Percentiles rank a stretch among this genome's conserved stretches.
Conservation (phyloP, 2,888 invertebrate species). For the Eledona agricola region DNA sequence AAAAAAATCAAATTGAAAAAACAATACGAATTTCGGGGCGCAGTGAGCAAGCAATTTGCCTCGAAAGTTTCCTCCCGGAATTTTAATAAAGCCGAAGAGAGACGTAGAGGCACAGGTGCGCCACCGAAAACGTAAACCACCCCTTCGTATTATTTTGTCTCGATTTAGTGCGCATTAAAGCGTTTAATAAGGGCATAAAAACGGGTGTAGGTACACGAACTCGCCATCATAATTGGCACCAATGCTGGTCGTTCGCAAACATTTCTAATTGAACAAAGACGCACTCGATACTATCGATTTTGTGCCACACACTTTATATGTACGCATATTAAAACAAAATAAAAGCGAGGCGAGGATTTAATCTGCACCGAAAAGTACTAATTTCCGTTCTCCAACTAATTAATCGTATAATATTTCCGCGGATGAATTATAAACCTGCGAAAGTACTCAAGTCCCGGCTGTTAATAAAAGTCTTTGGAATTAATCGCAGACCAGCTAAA, state of each 20-base stretch:
- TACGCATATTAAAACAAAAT: too few relatives aligned
- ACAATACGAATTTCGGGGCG: constrained; percentile 48
- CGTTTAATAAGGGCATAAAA: neutral
- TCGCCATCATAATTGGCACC: neutral
- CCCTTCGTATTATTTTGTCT: neutral
- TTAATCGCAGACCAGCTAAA: too few relatives aligned
- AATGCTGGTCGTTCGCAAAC: constrained; percentile 2
- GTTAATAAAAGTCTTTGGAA: constrained; percentile 2
- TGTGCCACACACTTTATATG: too few relatives aligned
- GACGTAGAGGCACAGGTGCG: constrained; percentile 2
- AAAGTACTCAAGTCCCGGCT: neutral
- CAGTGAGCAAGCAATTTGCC: constrained; percentile 46
- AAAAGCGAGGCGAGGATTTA: too few relatives aligned
- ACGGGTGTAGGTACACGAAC: neutral
- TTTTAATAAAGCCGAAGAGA: too few relatives aligned
- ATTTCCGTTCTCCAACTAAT: neutral
- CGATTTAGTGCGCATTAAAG: neutral
- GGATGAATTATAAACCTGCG: too few relatives aligned
- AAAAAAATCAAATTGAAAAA: constrained; percentile 45
- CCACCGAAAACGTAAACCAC: neutral
- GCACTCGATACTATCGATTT: neutral
- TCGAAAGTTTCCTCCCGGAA: constrained; percentile 35
- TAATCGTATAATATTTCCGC: neutral
- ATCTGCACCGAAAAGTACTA: too few relatives aligned
- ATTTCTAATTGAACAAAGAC: constrained; percentile 1